Base-by-base conservation (phyloP, 1,140 invertebrate species). In the Plectrocnemia conspersa region DNA sequence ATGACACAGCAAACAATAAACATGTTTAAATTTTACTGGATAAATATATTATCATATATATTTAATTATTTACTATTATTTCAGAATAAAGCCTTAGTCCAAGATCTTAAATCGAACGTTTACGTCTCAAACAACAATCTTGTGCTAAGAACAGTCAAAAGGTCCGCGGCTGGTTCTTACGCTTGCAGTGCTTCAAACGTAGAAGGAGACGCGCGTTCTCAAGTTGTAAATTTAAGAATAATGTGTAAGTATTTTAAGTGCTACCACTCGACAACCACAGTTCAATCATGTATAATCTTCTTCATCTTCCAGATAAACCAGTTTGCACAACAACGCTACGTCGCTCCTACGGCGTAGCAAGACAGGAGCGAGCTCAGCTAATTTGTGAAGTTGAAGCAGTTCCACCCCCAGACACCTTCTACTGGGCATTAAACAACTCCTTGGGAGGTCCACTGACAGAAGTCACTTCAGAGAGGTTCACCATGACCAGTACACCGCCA, bases 351-450 rank as follows among this genome's bases (percentile, higher is more conserved):
- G 91, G 88, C 3, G 88, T 93, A 3, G 90, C 89, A 0, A 78
- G 88, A 41, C 82, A 87, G 64, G 91, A 94, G 69, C 81, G 85
- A 22, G 86, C 85, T 0, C 81, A 82, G 60, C 82, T 94, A 36
- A 71, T 84, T 45, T 95, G 91, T 69, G 83, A 86, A 72, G 91
- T 94, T 11, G 88, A 92, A 61, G 85, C 91, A 10, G 90, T 87
- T 70, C 91, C 91, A 11, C 78, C 83, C 10, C 87, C 89, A 15
- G 82, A 87, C 57, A 84, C 78, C 49, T 93, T 93, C 69, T 83
- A 86, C 57, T 94, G 91, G 91, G 83, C 86, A 22, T 91, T 93
- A 68, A 93, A 93, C 71, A 91, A 89, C 70, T 89, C 89, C 2
- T 85, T 86, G 10, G 85, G 89, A 61, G 83, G 82, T 52, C 80